Percentiles rank a stretch among this genome's conserved stretches.
Evolutionary conservation across 1,140 invertebrate genomes (phyloP).

Genomic region (Elymnias hypermnestra): DNA sequence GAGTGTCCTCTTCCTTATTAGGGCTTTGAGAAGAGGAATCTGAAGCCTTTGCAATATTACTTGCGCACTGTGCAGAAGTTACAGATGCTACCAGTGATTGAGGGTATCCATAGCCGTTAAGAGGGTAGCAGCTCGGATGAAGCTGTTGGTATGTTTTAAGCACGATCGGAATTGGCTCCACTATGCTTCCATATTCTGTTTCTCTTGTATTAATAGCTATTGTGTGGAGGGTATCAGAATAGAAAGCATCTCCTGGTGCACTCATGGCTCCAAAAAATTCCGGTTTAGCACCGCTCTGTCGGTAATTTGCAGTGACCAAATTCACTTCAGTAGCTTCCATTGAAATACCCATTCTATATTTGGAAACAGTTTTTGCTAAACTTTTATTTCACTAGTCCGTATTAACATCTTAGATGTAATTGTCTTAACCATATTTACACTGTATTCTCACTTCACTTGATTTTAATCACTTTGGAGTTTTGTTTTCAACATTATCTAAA

Average conservation of each 20-base stretch:
- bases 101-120: constrained; percentile 40
- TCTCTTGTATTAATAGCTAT: constrained; percentile 63
- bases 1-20: constrained; percentile 32
- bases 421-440: not conserved
- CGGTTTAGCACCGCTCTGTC: constrained; percentile 32
- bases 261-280: constrained; percentile 50
- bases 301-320: constrained; percentile 49
- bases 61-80: constrained; percentile 29
- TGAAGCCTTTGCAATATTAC: constrained; percentile 27
- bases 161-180: constrained; percentile 58
- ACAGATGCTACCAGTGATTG: constrained; percentile 35
- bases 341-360: constrained; percentile 66
- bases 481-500: not conserved
- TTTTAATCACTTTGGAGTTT: not conserved
- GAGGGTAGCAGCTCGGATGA: constrained; percentile 25
- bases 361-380: constrained; percentile 34
- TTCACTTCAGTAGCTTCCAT: constrained; percentile 63
- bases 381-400: constrained; percentile 32
- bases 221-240: constrained; percentile 50
- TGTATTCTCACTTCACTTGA: not conserved
- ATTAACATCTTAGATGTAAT: constrained; percentile 27
- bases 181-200: constrained; percentile 63
- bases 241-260: constrained; percentile 45
- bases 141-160: constrained; percentile 53
- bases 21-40: constrained; percentile 32